These are phyloP conservation scores for Caligus rogercresseyi DNA, from an alignment of 1,140 invertebrate genomes.

Conservation along the genomic window DNA sequence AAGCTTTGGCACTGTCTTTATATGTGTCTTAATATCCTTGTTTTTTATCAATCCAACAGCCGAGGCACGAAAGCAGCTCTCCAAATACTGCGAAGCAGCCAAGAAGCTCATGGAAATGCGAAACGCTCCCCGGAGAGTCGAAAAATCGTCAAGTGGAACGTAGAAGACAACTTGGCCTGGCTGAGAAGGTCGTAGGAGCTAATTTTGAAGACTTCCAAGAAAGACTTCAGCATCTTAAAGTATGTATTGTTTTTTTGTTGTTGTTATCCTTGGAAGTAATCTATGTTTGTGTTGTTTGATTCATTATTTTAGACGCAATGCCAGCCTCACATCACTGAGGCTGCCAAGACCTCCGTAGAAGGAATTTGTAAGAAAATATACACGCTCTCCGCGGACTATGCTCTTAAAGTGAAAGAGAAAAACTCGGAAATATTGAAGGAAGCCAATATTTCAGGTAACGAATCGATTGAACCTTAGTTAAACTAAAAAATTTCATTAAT, in stretches of 20 bases:
- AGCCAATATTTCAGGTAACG: conserved; percentile 45
- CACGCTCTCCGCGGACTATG: conserved; percentile 73
- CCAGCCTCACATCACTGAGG: conserved; percentile 81
- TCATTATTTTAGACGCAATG: conserved; percentile 54
- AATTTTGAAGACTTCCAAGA: conserved; percentile 90
- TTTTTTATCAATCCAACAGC: too few relatives aligned
- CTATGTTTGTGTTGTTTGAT: too few relatives aligned
- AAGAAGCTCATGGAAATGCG: conserved; percentile 84
- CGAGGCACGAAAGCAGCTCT: conserved; percentile 86
- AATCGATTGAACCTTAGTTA: not conserved
- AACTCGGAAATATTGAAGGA: conserved; percentile 67
- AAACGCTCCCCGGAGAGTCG: conserved; percentile 75
- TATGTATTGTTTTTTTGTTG: conserved; percentile 25
- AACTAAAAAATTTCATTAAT: not conserved
- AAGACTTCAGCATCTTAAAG: conserved; percentile 46
- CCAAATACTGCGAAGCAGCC: conserved; percentile 83
- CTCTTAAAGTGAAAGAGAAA: conserved; percentile 70
- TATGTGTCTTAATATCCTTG: not conserved
- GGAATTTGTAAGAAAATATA: conserved; percentile 89
- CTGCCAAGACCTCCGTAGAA: conserved; percentile 80
- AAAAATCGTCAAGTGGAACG: conserved; percentile 96
- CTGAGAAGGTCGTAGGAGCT: conserved; percentile 73
- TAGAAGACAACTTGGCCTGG: conserved; percentile 92
- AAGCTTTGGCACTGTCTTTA: not conserved
- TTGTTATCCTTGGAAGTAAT: too few relatives aligned